Base-by-base conservation (phyloP, 2,113 vertebrate genomes). In the Cochlearius cochlearius region DNA sequence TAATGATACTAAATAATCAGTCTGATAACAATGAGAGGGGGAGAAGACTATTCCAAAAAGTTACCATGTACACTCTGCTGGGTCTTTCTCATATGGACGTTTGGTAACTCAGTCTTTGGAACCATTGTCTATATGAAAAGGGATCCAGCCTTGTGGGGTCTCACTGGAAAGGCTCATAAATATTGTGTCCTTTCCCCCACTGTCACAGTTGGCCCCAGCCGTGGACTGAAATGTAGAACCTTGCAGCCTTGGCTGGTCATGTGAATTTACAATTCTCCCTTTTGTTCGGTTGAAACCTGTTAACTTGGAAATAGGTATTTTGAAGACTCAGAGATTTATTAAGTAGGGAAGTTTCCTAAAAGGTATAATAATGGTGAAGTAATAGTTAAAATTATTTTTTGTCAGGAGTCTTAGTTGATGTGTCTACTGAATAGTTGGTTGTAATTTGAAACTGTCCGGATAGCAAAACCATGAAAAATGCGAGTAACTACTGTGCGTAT, bases 381-480 rank as follows among this genome's bases (percentile, higher is more conserved):
- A 91, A 76, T n/a, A 64, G 74, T 95, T 95, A 84, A 96, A 75
- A 36, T 84, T 16, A 9, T 52, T 83, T 85, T 81, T 79, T 64
- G 30, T 32, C 49, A n/a, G 38, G 9, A 75, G 20, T 62, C 43
- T 47, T 90, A 45, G 73, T 69, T 92, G 36, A 34, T 34, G 13
- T 45, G 9, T 90, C 29, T 76, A 58, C 58, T 82, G 58, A 91
- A 72, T 79, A 87, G 69, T 49, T 95, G 68, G 68, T 63, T 87
- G 88, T 66, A 88, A 91, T 95, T 91, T 86, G 80, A 96, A 93
- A 62, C 91, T 94, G 56, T 90, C 67, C 29, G 1, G 66, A 80
- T 85, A 79, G 80, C 27, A 72, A 96, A 96, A 77, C 71, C 91
- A 62, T 94, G 92, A 77, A 95, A 95, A 97, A 96, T 96, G 87